These are phyloP conservation scores for Amiota mariae DNA, from an alignment of 2,888 invertebrate genomes.

Conservation along the genomic window DNA sequence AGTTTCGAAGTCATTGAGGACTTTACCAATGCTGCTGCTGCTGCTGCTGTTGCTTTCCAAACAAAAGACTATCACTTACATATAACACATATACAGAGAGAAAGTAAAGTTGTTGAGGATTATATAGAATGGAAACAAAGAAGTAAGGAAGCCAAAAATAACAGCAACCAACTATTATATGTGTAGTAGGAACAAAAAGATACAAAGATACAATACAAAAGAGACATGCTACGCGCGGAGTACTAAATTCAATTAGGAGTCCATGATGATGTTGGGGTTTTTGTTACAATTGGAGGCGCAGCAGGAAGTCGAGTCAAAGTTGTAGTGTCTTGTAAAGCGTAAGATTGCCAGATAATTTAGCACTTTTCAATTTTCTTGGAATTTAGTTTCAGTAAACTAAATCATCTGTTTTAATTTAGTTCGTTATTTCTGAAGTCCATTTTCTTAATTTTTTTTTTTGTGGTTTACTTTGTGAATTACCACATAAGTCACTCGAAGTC, in stretches of 20 bases:
- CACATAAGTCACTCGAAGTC: conserved; percentile 66
- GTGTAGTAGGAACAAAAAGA: background rate
- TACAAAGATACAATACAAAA: background rate
- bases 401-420: conserved; percentile 20
- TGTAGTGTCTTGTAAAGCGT: conserved; percentile 46
- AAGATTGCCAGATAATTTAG: conserved; percentile 60
- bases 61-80: conserved; percentile 66
- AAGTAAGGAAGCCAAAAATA: conserved; percentile 39
- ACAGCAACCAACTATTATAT: conserved; percentile 23
- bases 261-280: conserved; percentile 53
- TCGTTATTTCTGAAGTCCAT: background rate
- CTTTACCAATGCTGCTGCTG: conserved; percentile 28
- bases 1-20: conserved; percentile 14
- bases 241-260: conserved; percentile 62
- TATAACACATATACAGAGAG: conserved; percentile 16
- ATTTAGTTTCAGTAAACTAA: conserved; percentile 36
- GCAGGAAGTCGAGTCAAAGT: background rate
- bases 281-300: background rate
- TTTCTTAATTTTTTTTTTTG: conserved; percentile 2
- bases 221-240: conserved; percentile 16
- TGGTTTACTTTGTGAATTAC: conserved; percentile 53
- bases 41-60: conserved; percentile 48
- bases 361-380: conserved; percentile 60
- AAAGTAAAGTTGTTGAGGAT: conserved; percentile 51
- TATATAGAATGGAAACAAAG: conserved; percentile 32